Percentiles rank a stretch among this genome's conserved stretches.
phyloP scores from a whole-genome alignment of 2,113 vertebrate genomes.

The Xiphophorus couchianus region DNA sequence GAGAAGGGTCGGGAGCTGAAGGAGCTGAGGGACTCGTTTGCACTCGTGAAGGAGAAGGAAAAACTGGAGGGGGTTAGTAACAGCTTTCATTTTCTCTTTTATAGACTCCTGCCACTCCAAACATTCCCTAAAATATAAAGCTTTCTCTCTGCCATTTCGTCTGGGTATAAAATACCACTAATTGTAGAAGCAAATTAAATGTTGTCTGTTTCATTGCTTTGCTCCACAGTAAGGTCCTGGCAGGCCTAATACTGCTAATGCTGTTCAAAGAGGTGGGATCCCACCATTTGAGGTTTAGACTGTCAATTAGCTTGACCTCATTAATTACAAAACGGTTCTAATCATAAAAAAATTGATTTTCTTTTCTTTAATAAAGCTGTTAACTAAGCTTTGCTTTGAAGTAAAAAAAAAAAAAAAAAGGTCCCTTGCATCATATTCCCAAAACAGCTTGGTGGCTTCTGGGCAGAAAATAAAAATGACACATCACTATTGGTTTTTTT shows the following conservation, averaged over 20 bases:
- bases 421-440: neutral
- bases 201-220: slow-evolving; percentile 80
- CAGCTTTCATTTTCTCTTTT: slow-evolving; percentile 70
- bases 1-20: slow-evolving; percentile 91
- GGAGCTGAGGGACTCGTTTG: slow-evolving; percentile 85
- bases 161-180: slow-evolving; percentile 77
- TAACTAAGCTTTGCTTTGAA: slow-evolving; percentile 67
- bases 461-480: neutral
- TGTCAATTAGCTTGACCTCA: slow-evolving; percentile 83
- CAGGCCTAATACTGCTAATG: slow-evolving; percentile 65
- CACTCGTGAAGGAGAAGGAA: slow-evolving; percentile 86
- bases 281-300: slow-evolving; percentile 81
- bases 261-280: slow-evolving; percentile 70
- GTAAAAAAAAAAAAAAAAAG: neutral
- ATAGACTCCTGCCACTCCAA: slow-evolving; percentile 63
- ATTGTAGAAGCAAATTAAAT: slow-evolving; percentile 78
- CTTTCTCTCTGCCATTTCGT: slow-evolving; percentile 53
- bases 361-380: slow-evolving; percentile 70
- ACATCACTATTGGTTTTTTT: neutral
- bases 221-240: slow-evolving; percentile 74
- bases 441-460: neutral
- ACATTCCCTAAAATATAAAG: slow-evolving; percentile 65
- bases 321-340: slow-evolving; percentile 71
- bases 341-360: slow-evolving; percentile 74
- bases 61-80: slow-evolving; percentile 79